phyloP scores from a whole-genome alignment of 2,888 invertebrate species.

The Linyphia triangularis region DNA sequence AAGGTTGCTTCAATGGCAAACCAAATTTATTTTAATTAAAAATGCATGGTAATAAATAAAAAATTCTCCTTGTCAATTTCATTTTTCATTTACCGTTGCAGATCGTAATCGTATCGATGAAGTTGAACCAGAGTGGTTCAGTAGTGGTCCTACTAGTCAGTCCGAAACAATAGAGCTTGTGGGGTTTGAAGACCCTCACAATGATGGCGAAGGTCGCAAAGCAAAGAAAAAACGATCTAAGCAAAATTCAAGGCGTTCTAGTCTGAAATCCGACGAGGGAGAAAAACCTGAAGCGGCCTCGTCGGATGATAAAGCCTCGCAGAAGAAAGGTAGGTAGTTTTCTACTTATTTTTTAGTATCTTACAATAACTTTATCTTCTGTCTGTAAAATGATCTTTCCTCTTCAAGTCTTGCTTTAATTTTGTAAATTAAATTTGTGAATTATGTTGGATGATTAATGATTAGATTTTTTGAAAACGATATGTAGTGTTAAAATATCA shows the following conservation, averaged over 20 bases:
- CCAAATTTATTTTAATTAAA: too few species aligned
- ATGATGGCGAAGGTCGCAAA: conserved; percentile 63
- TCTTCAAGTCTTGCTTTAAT: background rate
- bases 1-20: too few species aligned
- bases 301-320: conserved; percentile 39
- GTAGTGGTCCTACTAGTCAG: conserved; percentile 90
- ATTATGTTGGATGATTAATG: too few species aligned
- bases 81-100: too few species aligned
- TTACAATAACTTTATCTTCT: background rate
- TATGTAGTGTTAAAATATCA: too few species aligned
- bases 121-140: conserved; percentile 92
- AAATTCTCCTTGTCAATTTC: too few species aligned
- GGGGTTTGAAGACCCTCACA: conserved; percentile 88
- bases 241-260: conserved; percentile 65
- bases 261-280: conserved; percentile 65
- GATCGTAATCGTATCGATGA: conserved; percentile 75
- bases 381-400: background rate
- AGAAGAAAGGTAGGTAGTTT: conserved; percentile 51
- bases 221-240: conserved; percentile 50
- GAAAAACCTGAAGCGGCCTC: conserved; percentile 50
- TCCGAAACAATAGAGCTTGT: conserved; percentile 94
- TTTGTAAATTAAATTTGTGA: background rate
- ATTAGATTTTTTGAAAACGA: too few species aligned
- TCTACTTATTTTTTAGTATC: background rate
- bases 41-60: background rate